These are phyloP conservation scores for Labeo catla DNA, from an alignment of 2,113 vertebrate species.

Conservation along the genomic window DNA sequence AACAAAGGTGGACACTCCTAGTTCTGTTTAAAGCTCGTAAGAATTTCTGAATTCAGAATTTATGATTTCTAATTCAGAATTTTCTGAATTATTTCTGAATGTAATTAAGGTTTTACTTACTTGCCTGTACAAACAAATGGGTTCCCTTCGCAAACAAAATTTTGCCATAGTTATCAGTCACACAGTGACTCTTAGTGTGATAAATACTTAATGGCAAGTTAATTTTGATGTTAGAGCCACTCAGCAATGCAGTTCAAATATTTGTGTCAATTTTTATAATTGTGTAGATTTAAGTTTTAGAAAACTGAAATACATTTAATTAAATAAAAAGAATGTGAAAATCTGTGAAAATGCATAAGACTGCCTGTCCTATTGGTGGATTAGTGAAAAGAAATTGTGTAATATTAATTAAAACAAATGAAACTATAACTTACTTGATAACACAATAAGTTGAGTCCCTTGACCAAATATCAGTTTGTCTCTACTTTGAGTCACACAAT, in stretches of 20 bases:
- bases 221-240: not conserved
- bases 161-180: not conserved
- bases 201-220: not conserved
- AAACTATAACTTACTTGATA: not conserved
- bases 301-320: not conserved
- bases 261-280: not conserved
- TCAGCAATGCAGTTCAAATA: not conserved
- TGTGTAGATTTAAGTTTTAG: not conserved
- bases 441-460: not conserved
- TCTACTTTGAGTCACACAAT: constrained; percentile 26
- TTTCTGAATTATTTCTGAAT: not conserved
- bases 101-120: not conserved
- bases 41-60: no score
- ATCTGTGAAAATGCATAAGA: not conserved
- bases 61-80: no score
- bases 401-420: not conserved
- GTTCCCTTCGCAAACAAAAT: constrained; percentile 31
- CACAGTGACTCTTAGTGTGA: not conserved
- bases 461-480: not conserved
- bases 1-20: not conserved
- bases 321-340: not conserved
- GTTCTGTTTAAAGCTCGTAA: not conserved
- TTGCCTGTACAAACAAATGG: not conserved
- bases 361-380: not conserved
- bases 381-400: not conserved